These are phyloP conservation scores for Apamea epomidion DNA, from an alignment of 2,888 invertebrate species.

Conservation along the genomic window DNA sequence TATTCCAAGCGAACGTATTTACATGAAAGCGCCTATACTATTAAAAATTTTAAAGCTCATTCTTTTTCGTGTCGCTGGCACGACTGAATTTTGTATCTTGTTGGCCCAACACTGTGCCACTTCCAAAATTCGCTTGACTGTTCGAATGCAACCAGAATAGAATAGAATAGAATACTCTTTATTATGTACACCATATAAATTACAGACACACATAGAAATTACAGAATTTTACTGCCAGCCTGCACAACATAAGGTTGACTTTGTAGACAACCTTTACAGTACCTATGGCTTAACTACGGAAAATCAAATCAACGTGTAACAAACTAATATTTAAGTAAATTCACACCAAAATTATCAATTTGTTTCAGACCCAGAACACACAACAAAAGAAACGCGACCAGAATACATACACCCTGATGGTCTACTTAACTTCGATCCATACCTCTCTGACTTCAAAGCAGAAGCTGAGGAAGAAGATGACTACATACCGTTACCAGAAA, in stretches of 20 bases:
- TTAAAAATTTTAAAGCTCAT: too few relatives aligned
- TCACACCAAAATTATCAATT: conserved; percentile 21
- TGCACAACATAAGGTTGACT: not conserved
- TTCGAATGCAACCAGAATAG: not conserved
- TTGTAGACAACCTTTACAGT: not conserved
- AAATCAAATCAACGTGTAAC: not conserved
- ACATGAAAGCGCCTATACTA: too few relatives aligned
- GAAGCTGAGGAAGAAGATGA: conserved; percentile 88
- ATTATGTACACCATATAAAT: too few relatives aligned
- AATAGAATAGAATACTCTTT: too few relatives aligned
- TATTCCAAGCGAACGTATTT: not conserved
- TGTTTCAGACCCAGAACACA: conserved; percentile 82
- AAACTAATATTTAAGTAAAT: not conserved
- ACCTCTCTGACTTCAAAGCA: conserved; percentile 85
- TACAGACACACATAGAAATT: too few relatives aligned
- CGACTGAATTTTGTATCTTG: too few relatives aligned
- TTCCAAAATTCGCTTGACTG: not conserved
- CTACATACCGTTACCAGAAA: conserved; percentile 88
- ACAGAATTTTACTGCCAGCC: not conserved
- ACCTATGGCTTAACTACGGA: not conserved
- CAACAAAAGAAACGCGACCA: conserved; percentile 85
- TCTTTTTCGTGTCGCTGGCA: too few relatives aligned
- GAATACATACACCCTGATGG: conserved; percentile 88
- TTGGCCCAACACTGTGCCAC: too few relatives aligned
- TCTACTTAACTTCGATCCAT: conserved; percentile 85